Base-by-base conservation (phyloP, 2,888 invertebrate genomes). In the Amphiduros pacificus region DNA sequence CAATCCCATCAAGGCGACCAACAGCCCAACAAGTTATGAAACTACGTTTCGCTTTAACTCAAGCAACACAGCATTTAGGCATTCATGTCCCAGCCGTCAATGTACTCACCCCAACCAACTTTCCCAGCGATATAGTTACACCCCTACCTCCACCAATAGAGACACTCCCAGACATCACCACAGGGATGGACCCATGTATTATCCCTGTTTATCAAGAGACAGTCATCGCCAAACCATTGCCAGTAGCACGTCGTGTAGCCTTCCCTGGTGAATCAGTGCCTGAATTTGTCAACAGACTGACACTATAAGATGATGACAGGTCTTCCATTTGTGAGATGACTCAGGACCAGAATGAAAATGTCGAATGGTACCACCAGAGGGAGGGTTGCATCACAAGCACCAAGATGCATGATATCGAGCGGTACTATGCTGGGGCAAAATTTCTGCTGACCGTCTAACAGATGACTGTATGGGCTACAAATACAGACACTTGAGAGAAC, bases 301-400 rank as follows among this genome's bases (percentile, higher is more conserved):
- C 17, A 5, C 4, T 22, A 2, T 31, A 31, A 32, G 1, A 26
- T 5, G 32, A 1, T 17, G 54, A 54, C 4, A 2, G 31, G 2
- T 17, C 11, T 32, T 2, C 2, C 17, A 54, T 54, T 5, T 31
- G 36, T 11, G 14, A 32, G 5, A 2, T 11, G 5, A 54, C 54
- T 11, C 27, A 36, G 14, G 36, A 24, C 5, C 54, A 32, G 22
- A 17, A 20, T 17, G 14, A 17, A 20, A 54, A 54, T 54, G 32
- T 54, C 20, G 22, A 31, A 5, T 54, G 54, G 54, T 54, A 22
- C 36, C 32, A 36, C 9, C 54, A 54, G 6, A 14, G 54, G 20
- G 20, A 36, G n/a, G 54, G 54, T 22, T 11, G 32, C 2, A 2
- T 54, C 22, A 54, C 54, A 31, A 22, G n/a, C n/a, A 54, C 28